Evolutionary conservation across 2,888 invertebrate species (phyloP).

Genomic region (Plemyria rubiginata): DNA sequence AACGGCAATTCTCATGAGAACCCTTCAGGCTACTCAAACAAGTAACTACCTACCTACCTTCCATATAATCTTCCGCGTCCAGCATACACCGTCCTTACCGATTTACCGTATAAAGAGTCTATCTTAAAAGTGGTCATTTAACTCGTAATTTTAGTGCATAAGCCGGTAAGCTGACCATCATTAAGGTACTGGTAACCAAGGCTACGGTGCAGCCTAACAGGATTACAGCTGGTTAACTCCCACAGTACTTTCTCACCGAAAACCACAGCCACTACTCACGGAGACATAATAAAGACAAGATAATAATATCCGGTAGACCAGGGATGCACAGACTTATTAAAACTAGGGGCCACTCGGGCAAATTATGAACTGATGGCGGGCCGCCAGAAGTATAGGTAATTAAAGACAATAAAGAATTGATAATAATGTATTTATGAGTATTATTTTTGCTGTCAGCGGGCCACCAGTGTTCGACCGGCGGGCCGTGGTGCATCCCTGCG

Average conservation of each 20-base stretch:
- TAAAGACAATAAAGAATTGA: too few species aligned
- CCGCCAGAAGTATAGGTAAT: too few species aligned
- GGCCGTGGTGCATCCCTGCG: too few species aligned
- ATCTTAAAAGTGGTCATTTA: conserved; percentile 45
- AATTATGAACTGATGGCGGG: too few species aligned
- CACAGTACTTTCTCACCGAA: background rate
- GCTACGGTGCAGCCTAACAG: conserved; percentile 33
- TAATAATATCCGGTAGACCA: too few species aligned
- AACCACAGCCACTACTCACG: background rate
- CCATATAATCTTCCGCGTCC: conserved; percentile 13
- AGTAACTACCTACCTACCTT: too few species aligned
- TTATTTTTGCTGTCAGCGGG: too few species aligned
- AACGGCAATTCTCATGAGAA: conserved; percentile 15
- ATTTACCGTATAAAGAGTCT: conserved; percentile 44
- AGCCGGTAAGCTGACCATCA: conserved; percentile 48
- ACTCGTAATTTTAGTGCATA: conserved; percentile 53
- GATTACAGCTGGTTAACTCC: conserved; percentile 33
- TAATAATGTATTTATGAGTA: too few species aligned
- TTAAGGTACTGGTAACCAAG: conserved; percentile 50
- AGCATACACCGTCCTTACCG: conserved; percentile 34
- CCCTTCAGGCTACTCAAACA: conserved; percentile 12
- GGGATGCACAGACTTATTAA: too few species aligned
- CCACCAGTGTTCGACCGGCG: too few species aligned
- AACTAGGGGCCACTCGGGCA: too few species aligned
- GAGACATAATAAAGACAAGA: background rate